Percentiles rank a stretch among this genome's conserved stretches.
Conservation (phyloP, 2,888 invertebrate species). For the Odontothrips loti region DNA sequence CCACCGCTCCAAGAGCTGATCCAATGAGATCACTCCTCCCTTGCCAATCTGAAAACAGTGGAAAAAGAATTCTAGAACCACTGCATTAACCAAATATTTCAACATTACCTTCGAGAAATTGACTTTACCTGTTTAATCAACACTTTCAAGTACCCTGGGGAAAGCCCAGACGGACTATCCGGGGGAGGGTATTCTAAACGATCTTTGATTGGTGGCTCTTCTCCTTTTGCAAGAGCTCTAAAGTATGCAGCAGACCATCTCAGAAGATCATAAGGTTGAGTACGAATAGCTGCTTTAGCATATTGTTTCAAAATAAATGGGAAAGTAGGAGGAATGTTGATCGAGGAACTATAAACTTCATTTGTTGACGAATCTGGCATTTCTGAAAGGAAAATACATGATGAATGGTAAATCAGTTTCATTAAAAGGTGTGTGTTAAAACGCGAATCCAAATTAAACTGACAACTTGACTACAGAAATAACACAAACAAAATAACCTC, state of each 20-base stretch:
- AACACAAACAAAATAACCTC: too few relatives aligned
- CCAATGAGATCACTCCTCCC: constrained; percentile 47
- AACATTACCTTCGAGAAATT: constrained; percentile 42
- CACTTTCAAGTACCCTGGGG: constrained; percentile 73
- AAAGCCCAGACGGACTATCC: constrained; percentile 66
- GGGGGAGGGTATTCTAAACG: constrained; percentile 68
- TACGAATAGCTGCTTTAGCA: constrained; percentile 86
- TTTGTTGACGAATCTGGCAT: constrained; percentile 60
- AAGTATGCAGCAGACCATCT: constrained; percentile 81
- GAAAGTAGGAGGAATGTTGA: constrained; percentile 74
- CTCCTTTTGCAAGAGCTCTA: constrained; percentile 67
- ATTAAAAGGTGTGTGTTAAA: too few relatives aligned
- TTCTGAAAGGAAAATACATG: constrained; percentile 38
- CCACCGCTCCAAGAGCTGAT: constrained; percentile 54
- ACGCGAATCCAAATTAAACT: too few relatives aligned
- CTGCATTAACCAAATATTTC: background rate
- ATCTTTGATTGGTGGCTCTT: constrained; percentile 77
- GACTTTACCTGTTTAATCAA: constrained; percentile 67
- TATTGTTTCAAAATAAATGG: constrained; percentile 80
- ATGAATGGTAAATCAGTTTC: background rate
- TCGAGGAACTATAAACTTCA: constrained; percentile 74
- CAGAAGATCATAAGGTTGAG: constrained; percentile 81
- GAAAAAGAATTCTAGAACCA: constrained; percentile 37
- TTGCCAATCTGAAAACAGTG: constrained; percentile 41
- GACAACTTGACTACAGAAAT: too few relatives aligned